Evolutionary conservation across 2,797 vertebrate genomes (phyloP).

Genomic region (Tadarida brasiliensis): DNA sequence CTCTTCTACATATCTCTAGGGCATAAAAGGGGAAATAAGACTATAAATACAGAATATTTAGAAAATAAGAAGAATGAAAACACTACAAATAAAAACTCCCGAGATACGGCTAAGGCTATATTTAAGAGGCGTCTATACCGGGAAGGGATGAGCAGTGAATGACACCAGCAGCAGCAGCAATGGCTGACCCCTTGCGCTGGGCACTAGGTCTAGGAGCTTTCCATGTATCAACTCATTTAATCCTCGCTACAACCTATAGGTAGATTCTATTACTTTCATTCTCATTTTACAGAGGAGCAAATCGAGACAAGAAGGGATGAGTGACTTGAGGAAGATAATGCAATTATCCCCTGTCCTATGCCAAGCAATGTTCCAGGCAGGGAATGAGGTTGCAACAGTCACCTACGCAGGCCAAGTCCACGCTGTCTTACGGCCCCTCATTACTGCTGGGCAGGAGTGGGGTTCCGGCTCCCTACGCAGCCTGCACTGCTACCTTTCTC

Average conservation of each 20-base stretch:
- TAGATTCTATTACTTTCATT: not conserved
- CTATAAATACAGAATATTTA: constrained; percentile 61
- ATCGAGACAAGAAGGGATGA: not conserved
- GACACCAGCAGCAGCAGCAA: not conserved
- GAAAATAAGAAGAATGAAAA: constrained; percentile 68
- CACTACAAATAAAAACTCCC: constrained; percentile 47
- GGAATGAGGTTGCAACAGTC: not conserved
- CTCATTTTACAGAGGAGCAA: not conserved
- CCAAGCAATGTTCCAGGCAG: not conserved
- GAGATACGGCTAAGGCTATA: not conserved
- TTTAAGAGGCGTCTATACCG: not conserved
- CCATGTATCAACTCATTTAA: not conserved
- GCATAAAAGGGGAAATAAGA: constrained; percentile 54
- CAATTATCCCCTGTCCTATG: not conserved
- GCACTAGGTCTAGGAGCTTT: not conserved
- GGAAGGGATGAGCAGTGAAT: not conserved
- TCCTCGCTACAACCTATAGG: not conserved
- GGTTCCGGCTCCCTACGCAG: not conserved
- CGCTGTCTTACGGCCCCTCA: not conserved
- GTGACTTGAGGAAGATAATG: not conserved
- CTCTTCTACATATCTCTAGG: constrained; percentile 45
- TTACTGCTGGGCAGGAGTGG: too few species aligned
- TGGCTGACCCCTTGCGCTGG: not conserved
- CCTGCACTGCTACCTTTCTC: not conserved
- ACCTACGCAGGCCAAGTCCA: not conserved